Percentiles rank a stretch among this genome's conserved stretches.
Evolutionary conservation across 2,888 invertebrate genomes (phyloP).

Genomic region (Xestoiulus laeticollis): DNA sequence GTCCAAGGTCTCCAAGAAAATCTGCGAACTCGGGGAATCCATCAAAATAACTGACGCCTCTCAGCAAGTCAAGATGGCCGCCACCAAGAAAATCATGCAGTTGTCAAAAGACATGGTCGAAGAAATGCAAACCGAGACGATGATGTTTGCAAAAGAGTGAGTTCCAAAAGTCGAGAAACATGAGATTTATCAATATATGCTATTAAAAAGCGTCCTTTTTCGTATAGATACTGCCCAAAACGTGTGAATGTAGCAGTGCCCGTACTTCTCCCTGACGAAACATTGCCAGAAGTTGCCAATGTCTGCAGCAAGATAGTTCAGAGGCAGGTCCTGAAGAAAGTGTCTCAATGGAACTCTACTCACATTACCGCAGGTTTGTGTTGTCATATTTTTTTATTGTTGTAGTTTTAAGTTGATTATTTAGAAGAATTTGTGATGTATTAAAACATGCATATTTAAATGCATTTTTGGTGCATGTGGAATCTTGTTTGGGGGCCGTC

Average conservation of each 20-base stretch:
- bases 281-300: constrained; percentile 45
- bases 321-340: constrained; percentile 44
- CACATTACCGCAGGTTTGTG: constrained; percentile 49
- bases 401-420: too few relatives aligned
- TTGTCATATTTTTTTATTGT: neutral
- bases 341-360: constrained; percentile 52
- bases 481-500: too few relatives aligned
- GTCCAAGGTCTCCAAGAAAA: neutral
- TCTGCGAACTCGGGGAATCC: neutral
- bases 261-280: constrained; percentile 53
- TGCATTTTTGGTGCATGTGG: too few relatives aligned
- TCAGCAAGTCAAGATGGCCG: neutral
- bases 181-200: too few relatives aligned
- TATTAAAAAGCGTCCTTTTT: too few relatives aligned
- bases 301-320: constrained; percentile 50
- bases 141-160: constrained; percentile 10
- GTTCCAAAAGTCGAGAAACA: neutral
- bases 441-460: neutral
- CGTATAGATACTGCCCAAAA: constrained; percentile 15
- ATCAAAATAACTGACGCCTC: neutral
- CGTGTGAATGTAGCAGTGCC: neutral
- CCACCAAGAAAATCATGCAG: neutral
- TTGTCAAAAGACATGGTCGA: neutral
- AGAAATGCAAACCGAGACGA: neutral
- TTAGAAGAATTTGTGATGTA: too few relatives aligned